Evolutionary conservation across 92 coral and sea anemone species (phyloP).

Genomic region (Epizoanthus illoricatus): DNA sequence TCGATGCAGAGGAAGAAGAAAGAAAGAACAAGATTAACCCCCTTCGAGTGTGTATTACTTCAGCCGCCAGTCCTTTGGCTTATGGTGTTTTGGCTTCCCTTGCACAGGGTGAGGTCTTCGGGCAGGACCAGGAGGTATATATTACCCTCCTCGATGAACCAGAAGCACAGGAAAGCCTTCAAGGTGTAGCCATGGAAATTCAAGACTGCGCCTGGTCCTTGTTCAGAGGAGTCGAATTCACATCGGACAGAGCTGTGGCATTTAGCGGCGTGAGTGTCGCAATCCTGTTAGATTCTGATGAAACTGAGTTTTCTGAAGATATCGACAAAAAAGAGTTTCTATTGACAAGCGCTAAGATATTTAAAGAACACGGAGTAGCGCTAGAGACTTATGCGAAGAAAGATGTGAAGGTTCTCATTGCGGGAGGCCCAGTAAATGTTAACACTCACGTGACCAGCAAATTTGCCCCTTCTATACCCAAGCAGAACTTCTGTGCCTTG

Average conservation of each 20-base stretch:
- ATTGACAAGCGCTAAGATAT: constrained; percentile 55
- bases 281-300: constrained; percentile 63
- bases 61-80: constrained; percentile 76
- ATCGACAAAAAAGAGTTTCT: constrained; percentile 50
- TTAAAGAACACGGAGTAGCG: constrained; percentile 78
- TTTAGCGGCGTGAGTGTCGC: constrained; percentile 79
- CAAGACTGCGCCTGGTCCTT: constrained; percentile 93
- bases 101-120: constrained; percentile 87
- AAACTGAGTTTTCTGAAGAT: constrained; percentile 41
- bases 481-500: constrained; percentile 76
- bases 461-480: constrained; percentile 91
- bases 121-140: constrained; percentile 73
- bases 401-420: constrained; percentile 81
- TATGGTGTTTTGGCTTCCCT: constrained; percentile 75
- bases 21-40: constrained; percentile 68
- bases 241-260: constrained; percentile 71
- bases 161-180: constrained; percentile 60
- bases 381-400: constrained; percentile 79
- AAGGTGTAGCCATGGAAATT: constrained; percentile 85
- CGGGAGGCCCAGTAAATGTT: constrained; percentile 77
- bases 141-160: constrained; percentile 74
- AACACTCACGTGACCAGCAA: constrained; percentile 71
- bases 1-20: constrained; percentile 81
- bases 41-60: constrained; percentile 73
- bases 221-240: constrained; percentile 65